Evolutionary conservation across 2,888 invertebrate species (phyloP).

Genomic region (Toxonevra muliebris): DNA sequence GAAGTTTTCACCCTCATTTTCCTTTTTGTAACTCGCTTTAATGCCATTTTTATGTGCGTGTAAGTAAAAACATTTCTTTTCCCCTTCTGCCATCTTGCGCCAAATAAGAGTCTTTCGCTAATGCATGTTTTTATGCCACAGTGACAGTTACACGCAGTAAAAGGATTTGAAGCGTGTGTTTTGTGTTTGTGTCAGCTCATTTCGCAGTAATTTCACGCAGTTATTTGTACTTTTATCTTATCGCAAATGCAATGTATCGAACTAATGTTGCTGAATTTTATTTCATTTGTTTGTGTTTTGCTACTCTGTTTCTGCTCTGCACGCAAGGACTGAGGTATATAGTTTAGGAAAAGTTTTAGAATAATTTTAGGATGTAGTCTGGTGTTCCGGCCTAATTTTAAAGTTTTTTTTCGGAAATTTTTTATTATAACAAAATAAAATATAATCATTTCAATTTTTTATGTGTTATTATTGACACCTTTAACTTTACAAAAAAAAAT

Average conservation of each 20-base stretch:
- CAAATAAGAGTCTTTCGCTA: constrained; percentile 20
- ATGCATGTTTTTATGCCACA: constrained; percentile 11
- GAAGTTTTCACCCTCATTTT: constrained; percentile 16
- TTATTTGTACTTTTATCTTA: constrained; percentile 13
- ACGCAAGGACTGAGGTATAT: too few relatives aligned
- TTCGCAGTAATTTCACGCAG: background rate
- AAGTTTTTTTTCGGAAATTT: too few relatives aligned
- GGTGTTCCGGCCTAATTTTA: too few relatives aligned
- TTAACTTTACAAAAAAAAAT: too few relatives aligned
- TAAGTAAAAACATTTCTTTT: background rate
- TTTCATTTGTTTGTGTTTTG: background rate
- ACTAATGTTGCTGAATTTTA: constrained; percentile 2
- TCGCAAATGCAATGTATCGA: constrained; percentile 26
- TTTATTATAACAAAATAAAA: too few relatives aligned
- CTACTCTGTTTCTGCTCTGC: too few relatives aligned
- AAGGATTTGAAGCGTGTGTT: too few relatives aligned
- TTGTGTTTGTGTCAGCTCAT: background rate
- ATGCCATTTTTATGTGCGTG: constrained; percentile 28
- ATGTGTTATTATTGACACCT: too few relatives aligned
- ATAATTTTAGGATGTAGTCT: too few relatives aligned
- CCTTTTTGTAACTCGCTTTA: constrained; percentile 15
- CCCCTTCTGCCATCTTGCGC: background rate
- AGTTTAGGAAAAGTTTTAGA: too few relatives aligned
- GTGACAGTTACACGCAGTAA: too few relatives aligned
- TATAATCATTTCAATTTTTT: too few relatives aligned